Evolutionary conservation across 2,797 vertebrate species (phyloP).

Genomic region (Heterohyrax brucei): DNA sequence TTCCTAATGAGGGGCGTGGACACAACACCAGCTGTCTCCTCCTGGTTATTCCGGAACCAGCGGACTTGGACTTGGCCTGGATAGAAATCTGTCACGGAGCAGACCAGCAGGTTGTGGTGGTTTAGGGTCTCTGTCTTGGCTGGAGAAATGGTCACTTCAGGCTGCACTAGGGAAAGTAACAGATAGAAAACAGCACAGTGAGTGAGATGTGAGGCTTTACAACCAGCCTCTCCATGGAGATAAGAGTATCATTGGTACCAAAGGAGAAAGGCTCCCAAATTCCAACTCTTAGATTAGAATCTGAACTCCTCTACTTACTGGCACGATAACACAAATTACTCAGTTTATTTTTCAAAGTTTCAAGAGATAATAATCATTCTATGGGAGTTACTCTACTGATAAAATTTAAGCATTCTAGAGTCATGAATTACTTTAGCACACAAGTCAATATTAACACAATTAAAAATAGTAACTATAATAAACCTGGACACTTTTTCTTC

Average conservation of each 20-base stretch:
- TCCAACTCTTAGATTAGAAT: not conserved
- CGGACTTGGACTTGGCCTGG: conserved; percentile 68
- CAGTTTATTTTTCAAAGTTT: not conserved
- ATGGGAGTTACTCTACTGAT: not conserved
- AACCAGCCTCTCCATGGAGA: rapidly evolving
- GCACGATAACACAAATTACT: not conserved
- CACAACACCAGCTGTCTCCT: conserved; percentile 13
- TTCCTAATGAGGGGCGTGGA: conserved; percentile 51
- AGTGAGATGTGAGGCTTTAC: rapidly evolving
- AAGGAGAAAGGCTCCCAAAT: not conserved
- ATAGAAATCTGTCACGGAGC: conserved; percentile 76
- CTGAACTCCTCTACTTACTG: rapidly evolving
- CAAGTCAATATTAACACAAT: rapidly evolving
- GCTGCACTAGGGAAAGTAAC: not conserved
- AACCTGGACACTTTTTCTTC: not conserved
- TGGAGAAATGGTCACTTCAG: conserved; percentile 36
- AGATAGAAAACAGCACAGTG: not conserved
- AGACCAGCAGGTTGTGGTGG: conserved; percentile 72
- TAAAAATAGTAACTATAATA: not conserved
- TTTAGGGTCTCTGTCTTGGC: conserved; percentile 27
- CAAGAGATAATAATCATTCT: not conserved
- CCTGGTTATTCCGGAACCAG: conserved; percentile 78
- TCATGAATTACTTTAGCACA: not conserved
- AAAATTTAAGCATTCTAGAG: not conserved
- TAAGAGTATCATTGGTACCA: rapidly evolving